Evolutionary conservation across 2,113 vertebrate genomes (phyloP).

Genomic region (Burhinus bistriatus): DNA sequence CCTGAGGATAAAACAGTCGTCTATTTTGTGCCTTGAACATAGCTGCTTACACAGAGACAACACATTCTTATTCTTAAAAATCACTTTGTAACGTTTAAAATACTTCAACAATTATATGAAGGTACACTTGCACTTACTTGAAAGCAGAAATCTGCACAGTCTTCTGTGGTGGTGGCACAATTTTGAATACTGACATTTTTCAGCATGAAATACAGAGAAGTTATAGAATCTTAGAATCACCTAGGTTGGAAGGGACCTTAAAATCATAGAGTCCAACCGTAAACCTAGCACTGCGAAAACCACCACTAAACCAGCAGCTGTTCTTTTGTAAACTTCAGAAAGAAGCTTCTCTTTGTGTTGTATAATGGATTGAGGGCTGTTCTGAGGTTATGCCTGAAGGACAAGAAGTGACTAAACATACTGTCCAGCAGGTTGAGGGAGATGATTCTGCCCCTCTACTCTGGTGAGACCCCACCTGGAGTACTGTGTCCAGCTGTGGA

Average conservation of each 20-base stretch:
- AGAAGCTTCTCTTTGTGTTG: background rate
- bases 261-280: too few species aligned
- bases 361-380: background rate
- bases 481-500: background rate
- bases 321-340: background rate
- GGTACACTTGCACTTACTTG: background rate
- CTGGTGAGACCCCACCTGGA: background rate
- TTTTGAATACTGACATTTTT: background rate
- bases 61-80: background rate
- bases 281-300: too few species aligned
- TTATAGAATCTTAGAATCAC: background rate
- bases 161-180: background rate
- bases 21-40: background rate
- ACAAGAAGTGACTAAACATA: background rate
- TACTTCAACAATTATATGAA: background rate
- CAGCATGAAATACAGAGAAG: background rate
- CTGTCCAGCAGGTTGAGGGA: background rate
- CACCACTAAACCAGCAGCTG: background rate
- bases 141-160: background rate
- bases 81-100: background rate
- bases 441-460: background rate
- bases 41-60: background rate
- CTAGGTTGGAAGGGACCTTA: too few species aligned
- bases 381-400: background rate
- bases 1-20: background rate